Percentiles rank a stretch among this genome's conserved stretches.
Evolutionary conservation across 2,113 vertebrate genomes (phyloP).

Genomic region (Pollimyrus isidori): DNA sequence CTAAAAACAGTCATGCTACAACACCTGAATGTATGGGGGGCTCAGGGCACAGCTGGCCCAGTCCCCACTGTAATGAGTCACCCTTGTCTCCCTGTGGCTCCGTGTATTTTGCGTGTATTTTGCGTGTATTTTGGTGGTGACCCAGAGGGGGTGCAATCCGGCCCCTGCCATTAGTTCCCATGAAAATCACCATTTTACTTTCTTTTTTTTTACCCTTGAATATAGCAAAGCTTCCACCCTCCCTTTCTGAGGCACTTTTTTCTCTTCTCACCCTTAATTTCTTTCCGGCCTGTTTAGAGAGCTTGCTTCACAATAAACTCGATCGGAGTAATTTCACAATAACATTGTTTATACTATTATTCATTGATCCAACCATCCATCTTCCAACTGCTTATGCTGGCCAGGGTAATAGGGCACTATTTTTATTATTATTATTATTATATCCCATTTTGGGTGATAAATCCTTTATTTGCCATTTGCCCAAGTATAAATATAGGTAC

Average conservation of each 20-base stretch:
- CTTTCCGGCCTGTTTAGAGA: background rate
- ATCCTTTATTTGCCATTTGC: background rate
- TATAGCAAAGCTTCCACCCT: background rate
- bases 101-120: background rate
- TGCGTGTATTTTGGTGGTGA: background rate
- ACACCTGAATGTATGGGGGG: background rate
- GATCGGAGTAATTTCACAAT: background rate
- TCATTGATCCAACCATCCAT: background rate
- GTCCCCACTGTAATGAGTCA: background rate
- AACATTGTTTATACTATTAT: background rate
- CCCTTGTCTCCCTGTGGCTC: background rate
- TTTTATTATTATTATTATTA: background rate
- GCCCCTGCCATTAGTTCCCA: background rate
- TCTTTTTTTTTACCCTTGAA: background rate
- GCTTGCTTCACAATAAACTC: background rate
- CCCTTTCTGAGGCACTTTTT: background rate
- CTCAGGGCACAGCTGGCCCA: background rate
- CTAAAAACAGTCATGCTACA: background rate
- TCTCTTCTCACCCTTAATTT: background rate
- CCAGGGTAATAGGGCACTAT: background rate
- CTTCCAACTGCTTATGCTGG: background rate
- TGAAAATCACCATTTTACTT: background rate
- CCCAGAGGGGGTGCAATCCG: background rate
- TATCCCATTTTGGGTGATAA: background rate
- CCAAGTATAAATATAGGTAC: background rate